A percentile compares a stretch with the other conserved stretches of the same genome.
Conservation (phyloP, 1,140 invertebrate genomes). For the Orussus abietinus region DNA sequence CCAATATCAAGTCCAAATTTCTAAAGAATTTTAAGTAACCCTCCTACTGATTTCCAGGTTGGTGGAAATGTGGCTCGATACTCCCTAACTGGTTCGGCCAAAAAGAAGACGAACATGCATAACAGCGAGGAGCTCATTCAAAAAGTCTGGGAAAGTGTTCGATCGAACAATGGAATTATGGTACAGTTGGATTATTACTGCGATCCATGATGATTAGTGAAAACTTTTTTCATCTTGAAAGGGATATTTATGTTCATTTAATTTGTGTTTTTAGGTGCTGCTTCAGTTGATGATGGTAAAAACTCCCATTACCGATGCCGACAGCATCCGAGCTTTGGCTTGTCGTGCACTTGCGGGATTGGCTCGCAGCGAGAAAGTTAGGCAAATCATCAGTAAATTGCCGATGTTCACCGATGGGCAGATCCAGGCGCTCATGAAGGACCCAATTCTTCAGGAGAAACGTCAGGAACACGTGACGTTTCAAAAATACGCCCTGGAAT, state of each 20-base stretch:
- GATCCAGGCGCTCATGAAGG: conserved; percentile 89
- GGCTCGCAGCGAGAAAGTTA: conserved; percentile 83
- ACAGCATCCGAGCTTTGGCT: conserved; percentile 86
- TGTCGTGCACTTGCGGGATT: conserved; percentile 89
- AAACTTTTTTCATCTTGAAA: conserved; percentile 8
- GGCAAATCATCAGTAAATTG: conserved; percentile 94
- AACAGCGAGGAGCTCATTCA: conserved; percentile 82
- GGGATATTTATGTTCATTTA: conserved; percentile 11
- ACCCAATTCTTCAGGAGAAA: conserved; percentile 95
- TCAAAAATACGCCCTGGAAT: conserved; percentile 89
- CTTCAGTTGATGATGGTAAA: conserved; percentile 84
- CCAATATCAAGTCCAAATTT: no score
- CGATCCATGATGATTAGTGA: conserved; percentile 6
- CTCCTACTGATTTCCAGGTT: conserved; percentile 54
- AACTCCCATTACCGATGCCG: conserved; percentile 94
- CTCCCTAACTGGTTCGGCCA: conserved; percentile 61
- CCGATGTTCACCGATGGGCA: conserved; percentile 92
- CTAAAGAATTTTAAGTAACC: not conserved
- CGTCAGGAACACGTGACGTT: conserved; percentile 92
- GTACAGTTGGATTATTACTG: conserved; percentile 50
- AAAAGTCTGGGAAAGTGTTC: conserved; percentile 88
- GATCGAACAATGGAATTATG: conserved; percentile 96
- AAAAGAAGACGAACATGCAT: conserved; percentile 69
- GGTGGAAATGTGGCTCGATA: conserved; percentile 64
- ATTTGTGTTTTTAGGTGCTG: conserved; percentile 54